Base-by-base conservation (phyloP, 2,797 vertebrate genomes). In the Toxotes lorentzi region DNA sequence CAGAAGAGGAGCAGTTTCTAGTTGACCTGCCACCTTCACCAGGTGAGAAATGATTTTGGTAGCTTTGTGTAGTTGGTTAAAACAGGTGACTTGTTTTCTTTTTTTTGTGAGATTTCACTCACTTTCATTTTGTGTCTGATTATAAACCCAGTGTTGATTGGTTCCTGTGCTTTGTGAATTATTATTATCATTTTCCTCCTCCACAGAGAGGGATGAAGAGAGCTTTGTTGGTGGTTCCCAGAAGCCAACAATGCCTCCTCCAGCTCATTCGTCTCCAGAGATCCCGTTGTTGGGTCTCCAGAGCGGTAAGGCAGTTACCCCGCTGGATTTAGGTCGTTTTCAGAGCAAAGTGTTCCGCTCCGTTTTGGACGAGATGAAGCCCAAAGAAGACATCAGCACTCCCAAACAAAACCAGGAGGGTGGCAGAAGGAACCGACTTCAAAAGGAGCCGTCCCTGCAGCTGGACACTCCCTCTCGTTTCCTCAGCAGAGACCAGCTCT, bases 401-500 rank as follows among this genome's bases (percentile, higher is more conserved):
- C 90, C 88, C 0, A 83, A 82, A 62, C 84, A 88, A 50, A 87
- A 86, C 53, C 43, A 88, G 68, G 73, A 91, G 72, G 85, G 51
- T 11, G 45, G 81, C 41, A 92, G 82, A 38, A 90, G 82, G 41
- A 88, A 86, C 9, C 64, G 68, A 0, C 89, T 88, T 56, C 93
- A 95, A 75, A 97, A 95, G 76, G 97, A 98, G 34, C 91, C 96
- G 0, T 91, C 94, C 0, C 90, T 98, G 64, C 95, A 96, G 72
- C 95, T 99, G 83, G 98, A 99, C 82, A 99, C 98, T 0, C 98
- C 98, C 0, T 99, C 98, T 7, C 97, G 97, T 45, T 99, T 99
- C 86, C 95, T 99, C 79, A 97, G 95, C 83, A 96, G 96, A 93
- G 97, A 98, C 92, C 95, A 97, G 79, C 96, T 98, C 2, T 99